Conservation (phyloP, 2,113 vertebrate species). For the Melierax canorus region DNA sequence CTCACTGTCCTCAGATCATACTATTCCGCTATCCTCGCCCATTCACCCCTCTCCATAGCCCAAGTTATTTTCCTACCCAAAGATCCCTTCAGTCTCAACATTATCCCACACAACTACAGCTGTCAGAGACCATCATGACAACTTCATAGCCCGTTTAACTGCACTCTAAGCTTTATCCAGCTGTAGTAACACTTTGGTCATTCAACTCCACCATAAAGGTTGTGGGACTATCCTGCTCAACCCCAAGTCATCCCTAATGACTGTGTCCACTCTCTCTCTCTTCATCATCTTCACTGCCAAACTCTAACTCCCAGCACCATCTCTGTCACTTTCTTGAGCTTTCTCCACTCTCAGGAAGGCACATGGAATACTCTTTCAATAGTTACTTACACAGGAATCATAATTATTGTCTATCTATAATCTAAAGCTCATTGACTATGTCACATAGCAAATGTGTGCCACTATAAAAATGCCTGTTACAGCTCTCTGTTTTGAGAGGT, state of each 20-base stretch:
- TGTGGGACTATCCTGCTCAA: background rate
- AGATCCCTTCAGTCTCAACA: background rate
- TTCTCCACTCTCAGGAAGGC: background rate
- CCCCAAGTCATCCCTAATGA: background rate
- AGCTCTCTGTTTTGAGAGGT: background rate
- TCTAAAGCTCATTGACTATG: background rate
- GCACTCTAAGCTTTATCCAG: background rate
- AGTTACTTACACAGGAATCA: background rate
- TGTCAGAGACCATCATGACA: background rate
- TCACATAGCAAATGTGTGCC: accelerated
- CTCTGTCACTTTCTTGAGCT: background rate
- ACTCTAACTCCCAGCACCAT: background rate
- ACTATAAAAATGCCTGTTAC: background rate
- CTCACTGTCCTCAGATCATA: background rate
- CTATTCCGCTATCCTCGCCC: background rate
- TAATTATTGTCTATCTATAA: background rate
- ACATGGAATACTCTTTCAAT: background rate
- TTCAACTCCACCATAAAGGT: background rate
- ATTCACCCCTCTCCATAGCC: background rate
- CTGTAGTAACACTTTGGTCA: background rate
- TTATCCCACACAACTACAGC: background rate
- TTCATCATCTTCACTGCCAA: background rate
- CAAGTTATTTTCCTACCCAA: background rate
- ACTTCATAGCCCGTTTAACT: background rate
- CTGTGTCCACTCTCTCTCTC: background rate